phyloP scores from a whole-genome alignment of 2,113 vertebrate species.

The Pterocles burchelli region DNA sequence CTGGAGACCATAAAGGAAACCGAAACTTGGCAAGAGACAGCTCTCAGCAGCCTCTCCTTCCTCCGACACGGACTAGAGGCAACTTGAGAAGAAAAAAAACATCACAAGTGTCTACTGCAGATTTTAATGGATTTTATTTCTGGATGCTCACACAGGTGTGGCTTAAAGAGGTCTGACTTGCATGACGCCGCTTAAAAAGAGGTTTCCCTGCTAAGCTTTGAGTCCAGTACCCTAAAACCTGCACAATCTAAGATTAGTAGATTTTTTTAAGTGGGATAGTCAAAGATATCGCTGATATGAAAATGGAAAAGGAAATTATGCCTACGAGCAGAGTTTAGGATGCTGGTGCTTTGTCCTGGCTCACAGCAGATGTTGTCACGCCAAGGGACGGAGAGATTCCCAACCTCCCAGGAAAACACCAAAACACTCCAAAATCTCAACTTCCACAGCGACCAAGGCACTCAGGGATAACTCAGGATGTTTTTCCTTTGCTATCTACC shows the following conservation, averaged over 20 bases:
- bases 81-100: background rate
- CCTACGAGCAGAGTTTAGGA: background rate
- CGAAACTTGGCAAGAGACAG: background rate
- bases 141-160: background rate
- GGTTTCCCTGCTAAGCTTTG: background rate
- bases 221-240: background rate
- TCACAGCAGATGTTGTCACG: background rate
- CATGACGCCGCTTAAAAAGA: background rate
- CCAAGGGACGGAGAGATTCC: background rate
- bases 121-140: background rate
- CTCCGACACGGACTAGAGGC: background rate
- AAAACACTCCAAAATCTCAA: background rate
- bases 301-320: background rate
- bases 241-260: background rate
- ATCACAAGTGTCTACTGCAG: background rate
- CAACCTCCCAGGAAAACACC: background rate
- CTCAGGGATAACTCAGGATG: background rate
- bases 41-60: background rate
- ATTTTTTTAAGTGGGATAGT: background rate
- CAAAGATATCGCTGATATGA: background rate
- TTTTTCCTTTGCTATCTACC: background rate
- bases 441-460: background rate
- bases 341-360: background rate
- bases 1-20: background rate
- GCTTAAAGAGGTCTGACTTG: background rate